Base-by-base conservation (phyloP, 2,888 invertebrate genomes). In the Limnephilus lunatus region DNA sequence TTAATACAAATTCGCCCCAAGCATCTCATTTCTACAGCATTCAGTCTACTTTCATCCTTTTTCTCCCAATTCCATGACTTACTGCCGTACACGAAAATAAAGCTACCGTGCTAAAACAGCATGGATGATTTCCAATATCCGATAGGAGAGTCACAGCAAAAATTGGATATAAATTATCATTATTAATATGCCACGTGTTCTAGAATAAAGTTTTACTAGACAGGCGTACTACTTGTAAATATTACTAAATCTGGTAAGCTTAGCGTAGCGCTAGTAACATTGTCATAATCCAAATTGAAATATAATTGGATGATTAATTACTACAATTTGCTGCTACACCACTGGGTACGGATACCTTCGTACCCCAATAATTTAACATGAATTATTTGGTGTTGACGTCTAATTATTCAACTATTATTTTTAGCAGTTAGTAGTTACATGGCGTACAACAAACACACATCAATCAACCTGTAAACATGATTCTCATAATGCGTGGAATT, bases 251-350 rank as follows among this genome's bases (percentile, higher is more conserved):
- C 68, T 68, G 25, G 68, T 19, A n/a, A 68, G 68, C 68, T 1
- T 9, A n/a, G 25, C 25, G 25, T 68, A 25, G 25, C n/a, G n/a
- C n/a, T 68, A 9, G 68, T 68, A 68, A 68, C 7, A 48, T 86
- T 86, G 44, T 86, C n/a, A 44, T 85, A 39, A 30, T 44, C 91
- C 85, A 92, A 92, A 92, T 91, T 92, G 92, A 91, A 92, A 92
- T 92, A 91, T 92, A 92, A 92, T 91, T 92, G 92, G 44, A 91
- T 35, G 92, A 92, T 92, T 92, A 91, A 92, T 91, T 86, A 81
- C 83, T 32, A 35, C 30, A 44, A 48, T 86, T 83, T 83, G 83
- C 39, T 83, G n/a, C n/a, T 19, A 0, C 53, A 7, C 19, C 3
- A 53, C 15, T 19, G 25, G 68, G 7, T 68, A 68, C 68, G 25